Conservation (phyloP, 2,797 vertebrate genomes). For the Neostethus bicornis region DNA sequence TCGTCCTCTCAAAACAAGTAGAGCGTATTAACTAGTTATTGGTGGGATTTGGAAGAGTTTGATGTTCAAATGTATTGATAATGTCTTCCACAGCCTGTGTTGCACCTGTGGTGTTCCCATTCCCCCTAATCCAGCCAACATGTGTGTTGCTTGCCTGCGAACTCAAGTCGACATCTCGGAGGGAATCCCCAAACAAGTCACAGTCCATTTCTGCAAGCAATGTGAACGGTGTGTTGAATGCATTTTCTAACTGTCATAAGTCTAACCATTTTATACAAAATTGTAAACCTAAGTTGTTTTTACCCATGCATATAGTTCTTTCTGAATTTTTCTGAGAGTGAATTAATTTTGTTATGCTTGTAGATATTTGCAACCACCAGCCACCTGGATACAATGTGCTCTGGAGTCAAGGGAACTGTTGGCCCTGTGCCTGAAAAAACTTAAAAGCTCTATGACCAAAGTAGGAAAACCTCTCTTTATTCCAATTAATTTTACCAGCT, state of each 20-base stretch:
- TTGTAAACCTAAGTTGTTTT: background rate
- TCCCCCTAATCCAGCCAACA: slow-evolving; percentile 94
- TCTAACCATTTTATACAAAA: background rate
- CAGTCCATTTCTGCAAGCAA: slow-evolving; percentile 94
- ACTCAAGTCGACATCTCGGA: slow-evolving; percentile 96
- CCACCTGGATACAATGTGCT: slow-evolving; percentile 90
- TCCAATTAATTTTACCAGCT: background rate
- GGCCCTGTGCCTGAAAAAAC: slow-evolving; percentile 93
- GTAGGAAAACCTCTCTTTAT: slow-evolving; percentile 64
- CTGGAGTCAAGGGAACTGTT: slow-evolving; percentile 96
- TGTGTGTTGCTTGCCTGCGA: slow-evolving; percentile 92
- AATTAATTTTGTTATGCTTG: background rate
- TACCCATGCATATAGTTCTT: background rate
- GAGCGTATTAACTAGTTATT: background rate
- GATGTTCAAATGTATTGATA: background rate
- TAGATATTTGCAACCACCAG: slow-evolving; percentile 85
- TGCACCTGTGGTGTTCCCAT: slow-evolving; percentile 93
- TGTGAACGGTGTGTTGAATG: slow-evolving; percentile 88
- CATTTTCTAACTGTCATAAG: background rate
- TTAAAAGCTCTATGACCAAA: slow-evolving; percentile 91
- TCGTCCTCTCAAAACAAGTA: too few species aligned
- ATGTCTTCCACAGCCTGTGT: slow-evolving; percentile 83
- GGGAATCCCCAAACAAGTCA: slow-evolving; percentile 95
- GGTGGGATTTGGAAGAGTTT: background rate
- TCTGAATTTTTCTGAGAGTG: background rate